Conservation (phyloP, 2,797 vertebrate species). For the Chiroxiphia lanceolata region DNA sequence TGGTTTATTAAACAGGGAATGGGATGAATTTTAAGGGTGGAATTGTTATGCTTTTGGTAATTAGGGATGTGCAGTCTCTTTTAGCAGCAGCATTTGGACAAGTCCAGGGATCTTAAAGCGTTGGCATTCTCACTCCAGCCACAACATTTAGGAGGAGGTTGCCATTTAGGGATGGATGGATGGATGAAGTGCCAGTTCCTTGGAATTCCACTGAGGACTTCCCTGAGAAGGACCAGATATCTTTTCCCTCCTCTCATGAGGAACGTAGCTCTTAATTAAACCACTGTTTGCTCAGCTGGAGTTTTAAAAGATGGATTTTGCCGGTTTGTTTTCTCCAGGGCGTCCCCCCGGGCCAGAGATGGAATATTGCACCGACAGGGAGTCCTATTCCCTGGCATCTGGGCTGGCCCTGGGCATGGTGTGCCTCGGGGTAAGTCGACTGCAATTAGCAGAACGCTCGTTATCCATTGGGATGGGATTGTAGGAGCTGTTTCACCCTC, state of each 20-base stretch:
- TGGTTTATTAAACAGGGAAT: neutral
- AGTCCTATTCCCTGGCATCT: constrained; percentile 95
- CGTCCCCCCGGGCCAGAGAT: constrained; percentile 97
- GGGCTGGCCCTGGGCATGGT: constrained; percentile 98
- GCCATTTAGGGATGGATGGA: neutral
- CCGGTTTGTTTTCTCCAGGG: constrained; percentile 72
- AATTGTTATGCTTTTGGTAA: neutral
- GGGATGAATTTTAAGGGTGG: neutral
- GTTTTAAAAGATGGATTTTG: neutral
- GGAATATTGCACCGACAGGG: constrained; percentile 97
- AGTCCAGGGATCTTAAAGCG: neutral
- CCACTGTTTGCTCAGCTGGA: neutral
- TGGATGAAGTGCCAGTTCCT: neutral
- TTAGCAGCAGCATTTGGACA: neutral
- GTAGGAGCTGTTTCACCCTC: neutral
- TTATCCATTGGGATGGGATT: neutral
- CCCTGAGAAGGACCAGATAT: neutral
- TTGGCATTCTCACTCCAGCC: neutral
- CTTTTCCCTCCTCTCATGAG: neutral
- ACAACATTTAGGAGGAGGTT: neutral
- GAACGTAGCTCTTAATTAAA: neutral
- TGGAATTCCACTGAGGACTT: neutral
- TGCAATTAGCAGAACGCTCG: neutral
- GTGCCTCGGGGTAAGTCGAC: constrained; percentile 89
- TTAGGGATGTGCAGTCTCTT: neutral